Evolutionary conservation across 2,113 vertebrate genomes (phyloP), one percentile per base, ranked within the genome.

Genomic region (Boleophthalmus pectinirostris): DNA sequence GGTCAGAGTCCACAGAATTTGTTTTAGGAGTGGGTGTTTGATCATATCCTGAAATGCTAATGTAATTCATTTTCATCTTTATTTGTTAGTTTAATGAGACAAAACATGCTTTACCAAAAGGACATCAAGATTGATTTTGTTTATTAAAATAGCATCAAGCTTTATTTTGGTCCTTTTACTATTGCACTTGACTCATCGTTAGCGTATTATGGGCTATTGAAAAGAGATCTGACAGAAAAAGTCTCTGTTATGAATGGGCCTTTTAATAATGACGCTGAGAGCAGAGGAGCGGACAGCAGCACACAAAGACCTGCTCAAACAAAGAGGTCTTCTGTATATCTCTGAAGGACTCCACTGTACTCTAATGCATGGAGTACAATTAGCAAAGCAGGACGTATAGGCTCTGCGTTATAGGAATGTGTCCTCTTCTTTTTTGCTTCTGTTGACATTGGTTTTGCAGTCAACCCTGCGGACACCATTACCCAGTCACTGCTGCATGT

Each of bases 281-380:
- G 53, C 69, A 75, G 78, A 66, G 13, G 69, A 78, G 16, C 72
- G 67, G 75, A 33, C 81, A 82, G 72, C 49, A 81, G 33, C 53
- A 81, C 72, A 88, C 87, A 91, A 88, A 87, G 86, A 70, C 74
- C 70, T 60, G 70, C 75, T 20, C 0, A 78, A 86, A 91, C 90
- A 91, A 91, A 89, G 87, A 85, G 69, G 74, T 88, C 88, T 87
- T 90, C 82, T 89, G 83, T 87, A 77, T 65, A 64, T 66, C 72
- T 85, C 73, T 90, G 86, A 86, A 85, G 82, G 80, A 80, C 82
- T 78, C 75, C 73, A 85, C 77, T 89, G 85, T 86, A 67, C 73
- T 74, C 64, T 70, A 20, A 3, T 33, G 69, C 72, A 47, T 75
- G 14, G 3, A 11, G 60, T 8, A 76, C 43, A 77, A 76, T 76